Evolutionary conservation across 2,113 vertebrate species (phyloP).

Genomic region (Acrocephalus arundinaceus): DNA sequence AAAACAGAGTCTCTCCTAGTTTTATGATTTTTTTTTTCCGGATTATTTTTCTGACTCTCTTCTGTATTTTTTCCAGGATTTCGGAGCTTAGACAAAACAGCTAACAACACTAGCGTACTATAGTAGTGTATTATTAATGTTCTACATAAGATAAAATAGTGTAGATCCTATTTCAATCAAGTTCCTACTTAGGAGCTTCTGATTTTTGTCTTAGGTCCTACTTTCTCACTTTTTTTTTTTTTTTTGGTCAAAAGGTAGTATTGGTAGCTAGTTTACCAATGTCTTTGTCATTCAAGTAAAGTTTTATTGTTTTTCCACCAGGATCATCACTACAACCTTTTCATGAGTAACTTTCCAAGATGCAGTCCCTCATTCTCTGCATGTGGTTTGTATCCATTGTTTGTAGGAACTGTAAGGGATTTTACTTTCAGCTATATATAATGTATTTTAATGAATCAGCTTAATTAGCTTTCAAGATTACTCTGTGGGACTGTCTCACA

Average conservation of each 20-base stretch:
- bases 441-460: background rate
- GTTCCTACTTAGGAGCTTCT: background rate
- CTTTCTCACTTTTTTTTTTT: background rate
- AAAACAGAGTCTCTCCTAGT: background rate
- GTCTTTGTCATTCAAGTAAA: background rate
- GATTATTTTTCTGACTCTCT: background rate
- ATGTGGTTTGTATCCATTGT: background rate
- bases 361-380: background rate
- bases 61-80: background rate
- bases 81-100: background rate
- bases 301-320: background rate
- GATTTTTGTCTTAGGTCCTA: background rate
- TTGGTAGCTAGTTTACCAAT: background rate
- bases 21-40: too few relatives aligned
- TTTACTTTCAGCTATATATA: background rate
- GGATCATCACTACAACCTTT: background rate
- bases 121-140: background rate
- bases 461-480: background rate
- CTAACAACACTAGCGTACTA: background rate
- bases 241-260: background rate
- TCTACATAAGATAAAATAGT: background rate
- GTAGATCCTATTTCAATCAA: background rate
- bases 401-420: background rate
- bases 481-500: background rate
- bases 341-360: background rate